Base-by-base conservation (phyloP, 2,797 vertebrate species). In the Uromys caudimaculatus region DNA sequence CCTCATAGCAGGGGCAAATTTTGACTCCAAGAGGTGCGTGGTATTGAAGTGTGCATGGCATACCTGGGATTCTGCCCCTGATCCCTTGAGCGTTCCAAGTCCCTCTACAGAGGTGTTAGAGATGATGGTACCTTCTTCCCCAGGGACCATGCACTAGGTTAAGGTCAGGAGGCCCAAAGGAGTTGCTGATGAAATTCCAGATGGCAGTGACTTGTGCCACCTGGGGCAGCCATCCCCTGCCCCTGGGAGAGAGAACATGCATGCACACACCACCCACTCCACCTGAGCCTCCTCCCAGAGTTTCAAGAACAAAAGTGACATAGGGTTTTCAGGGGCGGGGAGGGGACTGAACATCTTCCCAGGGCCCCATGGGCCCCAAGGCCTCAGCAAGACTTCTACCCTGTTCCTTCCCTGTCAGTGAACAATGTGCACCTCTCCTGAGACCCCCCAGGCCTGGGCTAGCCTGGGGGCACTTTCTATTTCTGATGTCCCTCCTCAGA, bases 381-480 rank as follows among this genome's bases (percentile, higher is more conserved):
- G n/a, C 81, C 79, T 91, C 88, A 73, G 54, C 76, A 60, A 75
- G 85, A 29, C 60, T 76, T 75, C 67, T 23, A 23, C 81, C n/a
- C 62, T 29, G 32, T 9, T 38, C 77, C 6, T 83, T 91, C 60
- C 89, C 62, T 16, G 10, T 54, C 11, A 88, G 71, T 56, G 91
- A 90, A 96, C 93, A 91, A 75, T 82, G 56, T 97, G 73, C 44
- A 52, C 71, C 24, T 52, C 4, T 79, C 60, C 94, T 84, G 91
- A 91, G 93, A 96, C 95, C 47, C 76, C 56, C 83, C 41, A 81
- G 90, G 60, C 67, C 71, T 23, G 54, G 32, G 24, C 56, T 29
- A 77, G 94, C 60, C 41, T 82, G 4, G 76, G 41, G 85, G 79
- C 60, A 76, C 21, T 91, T 93, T 94, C 77, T 88, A 32, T 71